A percentile compares a stretch with the other conserved stretches of the same genome.
phyloP scores from a whole-genome alignment of 2,888 invertebrate genomes.

The Nomada ruficornis region DNA sequence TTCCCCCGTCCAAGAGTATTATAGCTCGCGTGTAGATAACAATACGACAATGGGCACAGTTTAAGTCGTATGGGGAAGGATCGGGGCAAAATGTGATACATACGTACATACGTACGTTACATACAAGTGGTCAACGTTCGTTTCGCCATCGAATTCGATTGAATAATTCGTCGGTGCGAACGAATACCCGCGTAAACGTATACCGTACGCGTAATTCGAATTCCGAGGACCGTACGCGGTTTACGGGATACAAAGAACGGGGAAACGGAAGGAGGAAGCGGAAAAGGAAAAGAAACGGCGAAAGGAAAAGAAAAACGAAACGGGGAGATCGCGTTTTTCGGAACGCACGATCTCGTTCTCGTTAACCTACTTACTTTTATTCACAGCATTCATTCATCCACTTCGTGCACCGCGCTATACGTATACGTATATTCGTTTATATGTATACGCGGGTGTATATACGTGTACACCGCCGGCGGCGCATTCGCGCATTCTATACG shows the following conservation, averaged over 20 bases:
- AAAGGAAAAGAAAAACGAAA: conserved; percentile 5
- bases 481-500: conserved; percentile 22
- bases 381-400: conserved; percentile 54
- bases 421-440: not conserved
- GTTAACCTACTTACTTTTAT: conserved; percentile 66
- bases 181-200: not conserved
- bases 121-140: conserved; percentile 27
- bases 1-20: conserved; percentile 34
- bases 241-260: not conserved
- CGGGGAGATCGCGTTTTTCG: conserved; percentile 41
- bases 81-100: conserved; percentile 5
- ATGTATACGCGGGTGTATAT: not conserved
- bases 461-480: conserved; percentile 15
- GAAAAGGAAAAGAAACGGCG: not conserved
- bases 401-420: conserved; percentile 34
- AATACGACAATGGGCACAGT: conserved; percentile 54
- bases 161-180: not conserved
- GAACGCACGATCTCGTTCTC: conserved; percentile 53
- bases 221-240: not conserved
- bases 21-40: conserved; percentile 60
- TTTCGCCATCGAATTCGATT: conserved; percentile 9
- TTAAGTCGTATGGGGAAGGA: conserved; percentile 37
- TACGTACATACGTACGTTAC: not conserved
- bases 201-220: not conserved
- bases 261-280: not conserved